Conservation (phyloP, 2,797 vertebrate genomes). For the Danio choprae region DNA sequence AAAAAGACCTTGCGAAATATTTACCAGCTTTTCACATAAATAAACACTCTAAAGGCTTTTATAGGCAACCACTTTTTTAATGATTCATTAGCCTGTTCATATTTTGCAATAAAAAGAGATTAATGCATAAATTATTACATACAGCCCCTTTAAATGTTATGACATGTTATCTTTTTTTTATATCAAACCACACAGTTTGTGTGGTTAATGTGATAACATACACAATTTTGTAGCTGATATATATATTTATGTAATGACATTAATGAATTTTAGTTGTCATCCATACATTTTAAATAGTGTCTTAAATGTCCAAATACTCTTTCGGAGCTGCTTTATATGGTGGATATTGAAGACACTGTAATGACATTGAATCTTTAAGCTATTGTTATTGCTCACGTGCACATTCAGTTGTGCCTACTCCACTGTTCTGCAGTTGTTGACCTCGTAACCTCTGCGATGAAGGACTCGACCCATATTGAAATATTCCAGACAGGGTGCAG, state of each 20-base stretch:
- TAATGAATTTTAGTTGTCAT: neutral
- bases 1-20: no score
- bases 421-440: neutral
- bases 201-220: neutral
- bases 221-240: neutral
- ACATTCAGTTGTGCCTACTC: neutral
- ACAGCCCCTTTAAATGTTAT: no score
- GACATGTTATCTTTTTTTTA: no score
- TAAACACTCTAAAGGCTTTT: no score
- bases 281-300: neutral
- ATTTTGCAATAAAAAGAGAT: no score
- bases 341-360: slow-evolving; percentile 1
- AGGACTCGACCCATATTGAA: neutral
- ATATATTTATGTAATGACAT: neutral
- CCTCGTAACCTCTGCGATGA: slow-evolving; percentile 13
- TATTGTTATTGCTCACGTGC: neutral
- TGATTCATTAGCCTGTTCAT: no score
- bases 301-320: neutral
- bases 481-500: neutral
- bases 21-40: no score
- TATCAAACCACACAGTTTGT: neutral
- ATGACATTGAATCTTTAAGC: neutral
- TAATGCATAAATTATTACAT: no score
- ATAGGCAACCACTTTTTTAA: no score
- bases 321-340: neutral